Percentiles rank a stretch among this genome's conserved stretches.
phyloP scores from a whole-genome alignment of 1,140 invertebrate species.

The Bilobella aurantiaca region DNA sequence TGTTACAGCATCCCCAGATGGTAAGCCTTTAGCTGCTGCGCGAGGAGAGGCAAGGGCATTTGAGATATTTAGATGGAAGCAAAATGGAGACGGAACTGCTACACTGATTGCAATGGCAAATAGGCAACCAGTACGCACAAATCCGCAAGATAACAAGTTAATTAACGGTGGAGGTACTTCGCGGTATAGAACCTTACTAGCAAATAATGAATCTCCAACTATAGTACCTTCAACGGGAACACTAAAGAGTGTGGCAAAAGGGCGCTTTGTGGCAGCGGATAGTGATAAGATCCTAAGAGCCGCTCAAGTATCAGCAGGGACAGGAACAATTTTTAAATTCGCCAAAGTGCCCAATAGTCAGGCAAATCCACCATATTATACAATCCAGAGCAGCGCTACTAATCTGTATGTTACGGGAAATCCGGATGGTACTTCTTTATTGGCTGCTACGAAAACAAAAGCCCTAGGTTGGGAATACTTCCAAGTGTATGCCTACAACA shows the following conservation, averaged over 20 bases:
- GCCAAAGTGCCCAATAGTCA: slow-evolving; percentile 12
- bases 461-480: slow-evolving; percentile 30
- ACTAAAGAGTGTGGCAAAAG: slow-evolving; percentile 14
- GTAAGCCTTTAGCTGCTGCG: slow-evolving; percentile 3
- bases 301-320: background rate
- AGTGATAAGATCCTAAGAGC: slow-evolving; percentile 3
- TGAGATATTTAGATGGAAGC: slow-evolving; percentile 22
- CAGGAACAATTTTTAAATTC: slow-evolving; percentile 15
- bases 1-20: slow-evolving; percentile 15
- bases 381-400: slow-evolving; percentile 5
- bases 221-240: slow-evolving; percentile 3
- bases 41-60: slow-evolving; percentile 6
- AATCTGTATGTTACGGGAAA: slow-evolving; percentile 20
- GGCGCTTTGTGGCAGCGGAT: slow-evolving; percentile 12
- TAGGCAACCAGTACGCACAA: slow-evolving; percentile 5
- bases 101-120: slow-evolving; percentile 24
- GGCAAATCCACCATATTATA: slow-evolving; percentile 9
- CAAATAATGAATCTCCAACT: background rate
- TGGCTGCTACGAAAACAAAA: slow-evolving; percentile 8
- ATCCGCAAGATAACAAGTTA: background rate
- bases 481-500: slow-evolving; percentile 18
- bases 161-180: slow-evolving; percentile 14
- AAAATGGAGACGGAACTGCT: slow-evolving; percentile 7
- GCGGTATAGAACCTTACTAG: slow-evolving; percentile 5
- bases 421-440: slow-evolving; percentile 7